Percentiles rank a stretch among this genome's conserved stretches.
Conservation (phyloP, 2,888 invertebrate species). For the Trissolcus japonicus region DNA sequence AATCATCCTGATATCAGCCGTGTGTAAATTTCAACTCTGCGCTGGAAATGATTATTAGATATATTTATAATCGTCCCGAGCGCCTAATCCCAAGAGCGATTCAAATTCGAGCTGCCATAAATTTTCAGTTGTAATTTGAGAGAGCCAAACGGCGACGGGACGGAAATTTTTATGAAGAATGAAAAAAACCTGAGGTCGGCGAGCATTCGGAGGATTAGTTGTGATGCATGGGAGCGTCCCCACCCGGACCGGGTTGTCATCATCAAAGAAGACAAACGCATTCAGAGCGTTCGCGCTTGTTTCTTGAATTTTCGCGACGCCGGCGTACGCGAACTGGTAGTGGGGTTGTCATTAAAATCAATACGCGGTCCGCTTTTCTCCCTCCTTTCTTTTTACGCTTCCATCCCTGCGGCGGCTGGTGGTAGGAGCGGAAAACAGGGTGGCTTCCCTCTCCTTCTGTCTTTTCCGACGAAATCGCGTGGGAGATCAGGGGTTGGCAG, state of each 20-base stretch:
- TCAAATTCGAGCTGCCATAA: too few relatives aligned
- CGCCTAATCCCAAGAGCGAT: too few relatives aligned
- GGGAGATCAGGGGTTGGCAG: constrained; percentile 28
- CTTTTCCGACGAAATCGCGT: constrained; percentile 28
- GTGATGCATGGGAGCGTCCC: constrained; percentile 26
- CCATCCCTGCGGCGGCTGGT: constrained; percentile 56
- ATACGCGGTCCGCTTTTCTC: constrained; percentile 71
- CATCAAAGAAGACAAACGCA: constrained; percentile 50
- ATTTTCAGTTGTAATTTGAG: too few relatives aligned
- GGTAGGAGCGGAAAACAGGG: constrained; percentile 36
- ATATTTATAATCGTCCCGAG: too few relatives aligned
- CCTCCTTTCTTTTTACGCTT: constrained; percentile 61
- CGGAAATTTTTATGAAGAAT: neutral
- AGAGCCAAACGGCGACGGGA: too few relatives aligned
- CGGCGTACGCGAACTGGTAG: constrained; percentile 53
- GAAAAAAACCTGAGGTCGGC: neutral
- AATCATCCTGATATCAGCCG: too few relatives aligned
- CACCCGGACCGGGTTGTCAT: constrained; percentile 18
- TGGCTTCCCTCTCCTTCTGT: constrained; percentile 22
- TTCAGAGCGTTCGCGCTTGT: constrained; percentile 69
- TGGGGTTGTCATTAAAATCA: constrained; percentile 76
- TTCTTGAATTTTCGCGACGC: constrained; percentile 64
- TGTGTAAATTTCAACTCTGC: too few relatives aligned
- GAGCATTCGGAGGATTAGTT: constrained; percentile 22
- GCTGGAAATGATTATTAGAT: too few relatives aligned